Conservation (phyloP, 2,113 vertebrate genomes). For the Passer montanus region DNA sequence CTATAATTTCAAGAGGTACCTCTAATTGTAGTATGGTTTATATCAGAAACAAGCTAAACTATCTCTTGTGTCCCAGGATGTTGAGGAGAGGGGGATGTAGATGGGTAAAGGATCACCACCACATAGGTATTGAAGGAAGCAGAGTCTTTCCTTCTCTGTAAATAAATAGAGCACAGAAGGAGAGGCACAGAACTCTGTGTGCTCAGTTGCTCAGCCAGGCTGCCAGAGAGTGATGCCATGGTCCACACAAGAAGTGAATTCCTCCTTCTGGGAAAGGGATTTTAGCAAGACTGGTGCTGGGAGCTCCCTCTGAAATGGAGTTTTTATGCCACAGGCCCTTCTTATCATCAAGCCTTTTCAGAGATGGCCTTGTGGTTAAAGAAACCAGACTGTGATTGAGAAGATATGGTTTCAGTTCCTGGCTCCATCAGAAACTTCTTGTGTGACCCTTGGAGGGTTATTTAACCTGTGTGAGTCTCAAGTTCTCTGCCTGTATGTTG, state of each 20-base stretch:
- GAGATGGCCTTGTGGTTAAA: background rate
- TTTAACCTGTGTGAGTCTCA: background rate
- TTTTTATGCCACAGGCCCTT: background rate
- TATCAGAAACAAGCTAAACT: background rate
- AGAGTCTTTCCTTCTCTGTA: background rate
- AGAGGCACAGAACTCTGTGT: background rate
- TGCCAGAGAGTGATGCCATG: fast-evolving
- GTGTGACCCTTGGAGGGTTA: background rate
- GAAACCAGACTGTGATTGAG: background rate
- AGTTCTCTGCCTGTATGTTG: background rate
- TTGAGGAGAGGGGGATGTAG: background rate
- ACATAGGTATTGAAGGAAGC: background rate
- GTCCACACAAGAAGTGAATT: background rate
- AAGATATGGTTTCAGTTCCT: background rate
- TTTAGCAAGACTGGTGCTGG: background rate
- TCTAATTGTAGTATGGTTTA: background rate
- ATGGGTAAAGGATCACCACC: background rate
- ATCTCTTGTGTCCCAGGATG: background rate
- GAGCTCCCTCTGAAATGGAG: background rate
- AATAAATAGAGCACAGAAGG: background rate
- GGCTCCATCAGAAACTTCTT: background rate
- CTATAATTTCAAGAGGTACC: background rate
- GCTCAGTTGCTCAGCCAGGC: background rate
- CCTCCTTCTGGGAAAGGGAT: background rate
- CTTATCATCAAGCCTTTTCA: background rate